Conservation (phyloP, 2,797 vertebrate species). For the Glyptemys insculpta region DNA sequence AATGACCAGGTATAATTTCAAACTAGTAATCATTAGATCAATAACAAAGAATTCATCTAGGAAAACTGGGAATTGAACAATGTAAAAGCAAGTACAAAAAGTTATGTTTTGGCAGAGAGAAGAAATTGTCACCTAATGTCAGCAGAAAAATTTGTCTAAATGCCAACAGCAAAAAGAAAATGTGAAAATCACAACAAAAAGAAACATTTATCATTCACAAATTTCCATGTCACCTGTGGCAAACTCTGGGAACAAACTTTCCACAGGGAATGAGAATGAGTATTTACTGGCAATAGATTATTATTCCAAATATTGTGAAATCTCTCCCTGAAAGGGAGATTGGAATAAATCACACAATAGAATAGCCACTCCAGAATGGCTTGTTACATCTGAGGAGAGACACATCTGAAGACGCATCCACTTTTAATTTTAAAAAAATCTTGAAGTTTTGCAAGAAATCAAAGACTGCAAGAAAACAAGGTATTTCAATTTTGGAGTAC, state of each 20-base stretch:
- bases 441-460: background rate
- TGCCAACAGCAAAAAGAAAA: slow-evolving; percentile 69
- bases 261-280: slow-evolving; percentile 46
- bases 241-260: slow-evolving; percentile 61
- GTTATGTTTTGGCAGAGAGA: slow-evolving; percentile 51
- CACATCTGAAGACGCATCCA: background rate
- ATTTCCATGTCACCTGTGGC: slow-evolving; percentile 67
- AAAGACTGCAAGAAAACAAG: background rate
- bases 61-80: slow-evolving; percentile 63
- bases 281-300: slow-evolving; percentile 45
- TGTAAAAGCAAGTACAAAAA: slow-evolving; percentile 63
- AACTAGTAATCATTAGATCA: slow-evolving; percentile 56
- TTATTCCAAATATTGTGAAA: slow-evolving; percentile 39
- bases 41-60: slow-evolving; percentile 55
- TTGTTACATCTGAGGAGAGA: slow-evolving; percentile 6
- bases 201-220: slow-evolving; percentile 46
- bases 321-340: slow-evolving; percentile 41
- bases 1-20: slow-evolving; percentile 62
- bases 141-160: slow-evolving; percentile 68
- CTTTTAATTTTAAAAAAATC: background rate
- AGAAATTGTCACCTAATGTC: slow-evolving; percentile 65
- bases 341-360: background rate
- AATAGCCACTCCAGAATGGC: background rate
- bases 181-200: slow-evolving; percentile 70
- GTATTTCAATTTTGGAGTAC: background rate